Percentiles rank a stretch among this genome's conserved stretches.
phyloP scores from a whole-genome alignment of 2,888 invertebrate genomes.

The Spatulosminthurus flaviceps region DNA sequence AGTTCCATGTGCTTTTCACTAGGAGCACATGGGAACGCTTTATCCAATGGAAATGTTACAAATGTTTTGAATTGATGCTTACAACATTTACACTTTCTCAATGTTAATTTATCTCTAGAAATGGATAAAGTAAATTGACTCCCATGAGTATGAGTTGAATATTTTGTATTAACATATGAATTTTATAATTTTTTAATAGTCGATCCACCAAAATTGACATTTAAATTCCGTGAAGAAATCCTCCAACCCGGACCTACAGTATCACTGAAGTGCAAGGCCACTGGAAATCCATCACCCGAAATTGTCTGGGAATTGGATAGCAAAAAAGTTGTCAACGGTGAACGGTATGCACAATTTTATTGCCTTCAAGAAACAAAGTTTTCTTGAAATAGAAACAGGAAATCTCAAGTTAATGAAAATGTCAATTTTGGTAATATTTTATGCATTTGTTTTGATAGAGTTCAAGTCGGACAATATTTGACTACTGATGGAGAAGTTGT shows the following conservation, averaged over 20 bases:
- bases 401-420: no score
- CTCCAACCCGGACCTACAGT: conserved; percentile 89
- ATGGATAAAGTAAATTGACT: no score
- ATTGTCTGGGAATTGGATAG: conserved; percentile 93
- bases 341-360: conserved; percentile 69
- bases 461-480: conserved; percentile 67
- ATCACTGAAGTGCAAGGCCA: conserved; percentile 89
- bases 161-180: not conserved
- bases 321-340: conserved; percentile 79
- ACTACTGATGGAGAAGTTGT: conserved; percentile 77
- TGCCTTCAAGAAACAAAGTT: no score
- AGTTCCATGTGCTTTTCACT: not conserved
- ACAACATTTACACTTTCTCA: no score
- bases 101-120: no score
- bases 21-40: no score
- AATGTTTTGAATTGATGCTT: no score
- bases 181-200: conserved; percentile 68
- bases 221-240: conserved; percentile 87
- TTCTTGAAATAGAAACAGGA: no score
- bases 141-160: not conserved
- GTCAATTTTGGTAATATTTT: not conserved
- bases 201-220: conserved; percentile 87
- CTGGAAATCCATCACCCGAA: conserved; percentile 93
- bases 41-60: no score
- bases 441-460: conserved; percentile 61